These are phyloP conservation scores for Manis pentadactyla DNA, from an alignment of 2,797 vertebrate species.

Conservation along the genomic window DNA sequence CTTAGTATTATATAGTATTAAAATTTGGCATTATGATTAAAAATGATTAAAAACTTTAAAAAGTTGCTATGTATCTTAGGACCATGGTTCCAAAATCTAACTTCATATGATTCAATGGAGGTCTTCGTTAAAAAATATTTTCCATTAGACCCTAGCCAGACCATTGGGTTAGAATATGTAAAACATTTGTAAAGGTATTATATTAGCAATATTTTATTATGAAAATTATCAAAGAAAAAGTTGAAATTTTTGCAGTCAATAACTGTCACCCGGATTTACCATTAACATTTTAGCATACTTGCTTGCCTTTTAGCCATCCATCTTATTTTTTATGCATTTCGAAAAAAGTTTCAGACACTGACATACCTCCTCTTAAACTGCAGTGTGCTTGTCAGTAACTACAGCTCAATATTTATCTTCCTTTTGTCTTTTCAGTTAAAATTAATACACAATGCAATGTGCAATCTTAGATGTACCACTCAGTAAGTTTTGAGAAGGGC, in stretches of 20 bases:
- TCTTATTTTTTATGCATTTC: not conserved
- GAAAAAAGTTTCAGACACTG: not conserved
- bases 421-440: not conserved
- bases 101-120: not conserved
- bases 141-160: not conserved
- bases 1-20: not conserved
- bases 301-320: not conserved
- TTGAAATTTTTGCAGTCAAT: not conserved
- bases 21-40: not conserved
- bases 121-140: not conserved
- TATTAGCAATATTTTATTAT: not conserved
- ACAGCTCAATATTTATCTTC: not conserved
- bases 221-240: not conserved
- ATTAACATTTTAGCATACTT: not conserved
- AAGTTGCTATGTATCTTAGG: not conserved
- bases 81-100: not conserved
- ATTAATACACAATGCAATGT: not conserved
- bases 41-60: not conserved
- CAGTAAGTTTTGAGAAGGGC: not conserved
- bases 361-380: not conserved
- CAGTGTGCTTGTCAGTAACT: not conserved
- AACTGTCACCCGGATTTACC: not conserved
- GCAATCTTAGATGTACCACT: not conserved
- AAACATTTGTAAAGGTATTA: constrained; percentile 26
- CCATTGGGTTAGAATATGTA: not conserved